These are phyloP conservation scores for Bombylius major DNA, from an alignment of 2,888 invertebrate genomes.

Conservation along the genomic window DNA sequence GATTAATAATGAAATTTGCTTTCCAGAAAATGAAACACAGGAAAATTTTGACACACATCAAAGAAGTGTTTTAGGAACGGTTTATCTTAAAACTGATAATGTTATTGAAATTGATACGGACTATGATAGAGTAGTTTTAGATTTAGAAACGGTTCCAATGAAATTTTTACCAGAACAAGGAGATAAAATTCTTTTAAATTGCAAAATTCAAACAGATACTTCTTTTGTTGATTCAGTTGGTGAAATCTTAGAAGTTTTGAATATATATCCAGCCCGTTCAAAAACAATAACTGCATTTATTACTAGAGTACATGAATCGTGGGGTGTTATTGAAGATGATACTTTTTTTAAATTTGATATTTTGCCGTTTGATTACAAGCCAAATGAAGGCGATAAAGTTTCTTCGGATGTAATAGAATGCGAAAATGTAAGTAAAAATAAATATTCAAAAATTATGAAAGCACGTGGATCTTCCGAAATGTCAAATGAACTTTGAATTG, in stretches of 20 bases:
- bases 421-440: slow-evolving; percentile 34
- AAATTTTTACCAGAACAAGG: slow-evolving; percentile 56
- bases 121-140: slow-evolving; percentile 44
- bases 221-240: slow-evolving; percentile 37
- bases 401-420: slow-evolving; percentile 60
- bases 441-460: neutral
- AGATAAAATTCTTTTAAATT: slow-evolving; percentile 54
- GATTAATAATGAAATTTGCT: slow-evolving; percentile 20
- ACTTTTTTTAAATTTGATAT: slow-evolving; percentile 47
- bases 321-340: slow-evolving; percentile 45
- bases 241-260: slow-evolving; percentile 47
- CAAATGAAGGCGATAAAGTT: slow-evolving; percentile 49
- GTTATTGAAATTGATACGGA: slow-evolving; percentile 36
- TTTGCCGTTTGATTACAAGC: slow-evolving; percentile 41
- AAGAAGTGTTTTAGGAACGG: slow-evolving; percentile 24
- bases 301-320: slow-evolving; percentile 32
- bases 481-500: too few relatives aligned
- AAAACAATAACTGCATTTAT: slow-evolving; percentile 40
- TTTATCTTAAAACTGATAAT: slow-evolving; percentile 19
- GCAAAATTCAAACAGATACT: slow-evolving; percentile 48
- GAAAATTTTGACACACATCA: slow-evolving; percentile 26
- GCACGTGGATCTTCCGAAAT: too few relatives aligned
- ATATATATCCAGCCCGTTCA: slow-evolving; percentile 46
- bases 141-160: slow-evolving; percentile 47
- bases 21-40: slow-evolving; percentile 17